Evolutionary conservation across 2,797 vertebrate species (phyloP), one percentile per base, ranked within the genome.

Genomic region (Galagoides demidoff): DNA sequence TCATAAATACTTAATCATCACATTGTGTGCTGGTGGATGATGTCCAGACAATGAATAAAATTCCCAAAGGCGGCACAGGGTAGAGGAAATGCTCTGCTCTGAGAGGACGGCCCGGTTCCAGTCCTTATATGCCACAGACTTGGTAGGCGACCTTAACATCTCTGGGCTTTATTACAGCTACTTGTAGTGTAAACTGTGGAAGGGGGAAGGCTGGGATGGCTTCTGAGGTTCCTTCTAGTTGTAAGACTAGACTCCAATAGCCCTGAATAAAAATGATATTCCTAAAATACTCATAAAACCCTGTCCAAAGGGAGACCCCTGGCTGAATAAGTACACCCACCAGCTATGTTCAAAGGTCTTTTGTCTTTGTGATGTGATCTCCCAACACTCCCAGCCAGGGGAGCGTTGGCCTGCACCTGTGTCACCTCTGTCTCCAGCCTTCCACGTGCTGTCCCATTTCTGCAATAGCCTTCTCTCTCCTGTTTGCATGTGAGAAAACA

Each of bases 1-100:
- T 92, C 92, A 43, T 88, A 73, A 85, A 90, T 61, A 63, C 61
- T 92, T 89, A 85, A 94, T 88, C 63, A 89, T 66, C 89, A 95
- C 57, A 61, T 71, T 92, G 64, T 37, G 61, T 90, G 77, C 87
- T 92, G 57, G 7, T 95, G 79, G 64, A 57, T 92, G 89, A 57
- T 73, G 34, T 7, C 91, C 89, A 52, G 73, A 49, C 45, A 34
- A 57, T 61, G 76, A 94, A 23, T 66, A 71, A 85, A 57, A 84
- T 87, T 64, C 43, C 66, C 5, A 0, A 95, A 64, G 70, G 39
- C 27, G 81, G 77, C 10, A 82, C 25, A 55, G 37, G 86, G 59
- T n/a, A 66, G 74, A 73, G n/a, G 7, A 78, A 57, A n/a, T 57
- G 13, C 68, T 91, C 1, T 64, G 27, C 39, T n/a, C 39, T 27